Percentiles rank a stretch among this genome's conserved stretches.
Conservation (phyloP, 1,140 invertebrate species). For the Eupeodes corollae region DNA sequence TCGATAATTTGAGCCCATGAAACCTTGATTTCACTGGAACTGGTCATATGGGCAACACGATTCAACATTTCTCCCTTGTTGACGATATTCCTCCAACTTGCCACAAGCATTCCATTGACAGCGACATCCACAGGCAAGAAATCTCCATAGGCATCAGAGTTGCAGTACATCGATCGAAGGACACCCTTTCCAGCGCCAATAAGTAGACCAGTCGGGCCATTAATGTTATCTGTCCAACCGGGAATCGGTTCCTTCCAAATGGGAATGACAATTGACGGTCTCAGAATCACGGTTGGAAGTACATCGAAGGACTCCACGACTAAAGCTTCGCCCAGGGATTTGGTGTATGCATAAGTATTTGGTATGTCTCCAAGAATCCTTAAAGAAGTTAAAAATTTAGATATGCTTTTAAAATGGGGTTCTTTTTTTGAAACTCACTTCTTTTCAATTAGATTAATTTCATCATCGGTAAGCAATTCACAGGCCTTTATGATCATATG, state of each 20-base stretch:
- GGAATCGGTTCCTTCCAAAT: slow-evolving; percentile 67
- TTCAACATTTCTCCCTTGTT: slow-evolving; percentile 18
- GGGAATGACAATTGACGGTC: slow-evolving; percentile 84
- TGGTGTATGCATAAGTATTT: slow-evolving; percentile 88
- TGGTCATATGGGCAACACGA: slow-evolving; percentile 58
- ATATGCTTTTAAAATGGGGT: neutral
- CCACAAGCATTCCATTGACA: slow-evolving; percentile 63
- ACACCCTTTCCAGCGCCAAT: slow-evolving; percentile 60
- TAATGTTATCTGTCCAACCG: slow-evolving; percentile 89
- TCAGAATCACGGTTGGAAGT: slow-evolving; percentile 74
- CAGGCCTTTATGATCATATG: slow-evolving; percentile 78
- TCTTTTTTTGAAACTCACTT: slow-evolving; percentile 7
- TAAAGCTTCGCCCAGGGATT: slow-evolving; percentile 72
- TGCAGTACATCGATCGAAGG: slow-evolving; percentile 54
- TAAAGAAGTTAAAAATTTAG: slow-evolving; percentile 1
- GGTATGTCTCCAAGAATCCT: slow-evolving; percentile 70
- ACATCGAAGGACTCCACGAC: slow-evolving; percentile 59
- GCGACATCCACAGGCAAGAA: slow-evolving; percentile 64
- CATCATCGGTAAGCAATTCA: slow-evolving; percentile 75
- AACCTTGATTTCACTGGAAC: slow-evolving; percentile 68
- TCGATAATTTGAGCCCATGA: slow-evolving; percentile 74
- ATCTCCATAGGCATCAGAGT: slow-evolving; percentile 46
- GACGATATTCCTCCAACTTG: slow-evolving; percentile 51
- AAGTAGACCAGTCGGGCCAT: slow-evolving; percentile 69
- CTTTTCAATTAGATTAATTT: slow-evolving; percentile 50